phyloP scores from a whole-genome alignment of 2,113 vertebrate genomes.

The Apaloderma vittatum region DNA sequence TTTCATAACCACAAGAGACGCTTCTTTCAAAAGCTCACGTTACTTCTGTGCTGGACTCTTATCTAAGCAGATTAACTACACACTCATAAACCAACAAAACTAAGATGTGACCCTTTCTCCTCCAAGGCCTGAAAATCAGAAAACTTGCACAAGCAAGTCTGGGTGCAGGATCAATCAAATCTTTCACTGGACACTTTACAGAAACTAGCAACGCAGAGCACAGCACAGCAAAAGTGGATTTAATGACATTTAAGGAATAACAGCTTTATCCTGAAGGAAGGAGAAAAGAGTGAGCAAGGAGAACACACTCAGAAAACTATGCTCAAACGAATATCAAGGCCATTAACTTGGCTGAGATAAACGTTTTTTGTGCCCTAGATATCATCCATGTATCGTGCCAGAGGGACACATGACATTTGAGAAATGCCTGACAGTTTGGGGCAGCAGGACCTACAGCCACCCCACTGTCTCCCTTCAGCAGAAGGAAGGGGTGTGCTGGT shows the following conservation, averaged over 20 bases:
- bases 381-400: accelerated
- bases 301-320: background rate
- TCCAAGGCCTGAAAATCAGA: background rate
- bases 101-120: slow-evolving; percentile 16
- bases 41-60: slow-evolving; percentile 15
- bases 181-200: background rate
- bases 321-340: background rate
- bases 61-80: background rate
- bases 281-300: background rate
- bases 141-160: background rate
- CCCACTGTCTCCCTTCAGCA: accelerated
- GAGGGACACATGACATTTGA: accelerated
- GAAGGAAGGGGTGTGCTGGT: background rate
- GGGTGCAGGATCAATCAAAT: background rate
- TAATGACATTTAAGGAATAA: background rate
- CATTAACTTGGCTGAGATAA: background rate
- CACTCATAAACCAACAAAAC: slow-evolving; percentile 30
- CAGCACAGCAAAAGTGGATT: background rate
- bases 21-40: background rate
- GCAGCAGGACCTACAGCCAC: accelerated
- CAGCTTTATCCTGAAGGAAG: background rate
- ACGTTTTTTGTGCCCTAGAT: background rate
- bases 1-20: slow-evolving; percentile 20
- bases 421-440: background rate
- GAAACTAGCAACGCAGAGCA: background rate